phyloP scores from a whole-genome alignment of 1,140 invertebrate genomes.

The Holotrichia oblita region DNA sequence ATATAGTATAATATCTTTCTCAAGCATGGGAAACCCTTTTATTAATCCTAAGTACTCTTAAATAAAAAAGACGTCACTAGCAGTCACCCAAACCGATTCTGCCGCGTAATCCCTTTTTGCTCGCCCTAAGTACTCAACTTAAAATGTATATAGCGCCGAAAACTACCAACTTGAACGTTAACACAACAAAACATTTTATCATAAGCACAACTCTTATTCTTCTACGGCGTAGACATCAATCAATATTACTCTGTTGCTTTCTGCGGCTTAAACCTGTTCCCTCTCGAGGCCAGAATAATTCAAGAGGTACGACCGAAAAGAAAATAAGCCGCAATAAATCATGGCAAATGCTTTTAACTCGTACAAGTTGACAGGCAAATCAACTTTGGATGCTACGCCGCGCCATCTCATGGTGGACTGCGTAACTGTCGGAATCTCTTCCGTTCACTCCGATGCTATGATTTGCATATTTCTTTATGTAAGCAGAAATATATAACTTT shows the following conservation, averaged over 20 bases:
- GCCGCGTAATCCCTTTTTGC: background rate
- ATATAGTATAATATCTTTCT: too few relatives aligned
- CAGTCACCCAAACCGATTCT: too few relatives aligned
- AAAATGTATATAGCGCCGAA: background rate
- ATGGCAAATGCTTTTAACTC: conserved; percentile 36
- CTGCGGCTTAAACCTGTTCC: conserved; percentile 32
- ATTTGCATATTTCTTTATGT: conserved; percentile 32
- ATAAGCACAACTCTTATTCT: background rate
- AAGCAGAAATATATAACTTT: background rate
- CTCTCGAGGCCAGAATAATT: conserved; percentile 28
- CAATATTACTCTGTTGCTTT: conserved; percentile 36
- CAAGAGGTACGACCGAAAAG: conserved; percentile 27
- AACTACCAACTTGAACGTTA: conserved; percentile 8
- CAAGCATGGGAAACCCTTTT: too few relatives aligned
- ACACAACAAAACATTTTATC: conserved; percentile 28
- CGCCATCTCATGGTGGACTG: background rate
- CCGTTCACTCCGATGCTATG: background rate
- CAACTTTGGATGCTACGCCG: conserved; percentile 21
- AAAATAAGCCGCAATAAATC: conserved; percentile 36
- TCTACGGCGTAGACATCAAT: conserved; percentile 2
- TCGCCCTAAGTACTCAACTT: background rate
- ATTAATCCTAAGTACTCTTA: too few relatives aligned
- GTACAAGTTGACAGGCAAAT: conserved; percentile 33
- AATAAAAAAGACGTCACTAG: too few relatives aligned
- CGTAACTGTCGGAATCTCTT: background rate